These are phyloP conservation scores for Cheirogaleus major DNA, from an alignment of 2,797 vertebrate species.

Conservation along the genomic window DNA sequence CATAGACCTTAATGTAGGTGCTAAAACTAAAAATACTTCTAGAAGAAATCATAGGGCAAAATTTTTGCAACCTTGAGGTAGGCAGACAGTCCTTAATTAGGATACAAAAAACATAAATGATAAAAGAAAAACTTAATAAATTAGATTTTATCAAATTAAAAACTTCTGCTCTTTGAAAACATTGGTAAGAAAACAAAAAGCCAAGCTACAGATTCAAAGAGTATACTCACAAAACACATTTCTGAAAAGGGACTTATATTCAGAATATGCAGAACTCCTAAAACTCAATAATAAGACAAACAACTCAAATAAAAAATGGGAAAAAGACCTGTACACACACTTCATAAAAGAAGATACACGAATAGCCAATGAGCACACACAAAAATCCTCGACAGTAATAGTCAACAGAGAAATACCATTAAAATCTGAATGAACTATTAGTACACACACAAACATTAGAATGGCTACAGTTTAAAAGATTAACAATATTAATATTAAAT, in stretches of 20 bases:
- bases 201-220: not conserved
- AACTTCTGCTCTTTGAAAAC: not conserved
- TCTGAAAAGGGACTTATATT: not conserved
- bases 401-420: not conserved
- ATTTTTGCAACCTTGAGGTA: not conserved
- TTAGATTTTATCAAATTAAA: not conserved
- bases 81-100: not conserved
- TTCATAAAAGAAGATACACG: not conserved
- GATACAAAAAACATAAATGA: not conserved
- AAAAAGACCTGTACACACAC: not conserved
- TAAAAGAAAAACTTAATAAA: conserved; percentile 18
- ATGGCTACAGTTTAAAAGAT: not conserved
- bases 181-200: conserved; percentile 5
- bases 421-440: not conserved
- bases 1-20: not conserved
- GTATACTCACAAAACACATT: not conserved
- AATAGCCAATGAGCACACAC: not conserved
- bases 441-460: not conserved
- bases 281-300: not conserved
- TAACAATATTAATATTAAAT: not conserved
- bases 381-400: not conserved
- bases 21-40: not conserved
- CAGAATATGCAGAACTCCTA: not conserved
- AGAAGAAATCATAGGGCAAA: not conserved
- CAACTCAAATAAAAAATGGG: not conserved